A percentile compares a stretch with the other conserved stretches of the same genome.
These are phyloP conservation scores for Dysmachus trigonus DNA, from an alignment of 2,888 invertebrate species.

Conservation along the genomic window DNA sequence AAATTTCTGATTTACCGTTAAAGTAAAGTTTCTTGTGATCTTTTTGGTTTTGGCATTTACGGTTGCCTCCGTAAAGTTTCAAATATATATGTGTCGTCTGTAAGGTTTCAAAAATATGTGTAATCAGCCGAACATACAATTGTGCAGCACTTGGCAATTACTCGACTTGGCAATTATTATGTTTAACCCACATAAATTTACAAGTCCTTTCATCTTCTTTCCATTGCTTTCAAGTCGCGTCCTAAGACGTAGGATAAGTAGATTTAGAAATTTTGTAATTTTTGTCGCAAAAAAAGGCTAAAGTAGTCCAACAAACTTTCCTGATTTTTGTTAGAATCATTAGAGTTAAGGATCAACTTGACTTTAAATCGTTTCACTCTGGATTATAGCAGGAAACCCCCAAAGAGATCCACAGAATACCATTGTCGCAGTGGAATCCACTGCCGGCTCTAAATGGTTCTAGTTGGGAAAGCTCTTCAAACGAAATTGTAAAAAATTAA, in stretches of 20 bases:
- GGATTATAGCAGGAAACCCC: conserved; percentile 31
- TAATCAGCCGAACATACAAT: not conserved
- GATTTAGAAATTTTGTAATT: conserved; percentile 34
- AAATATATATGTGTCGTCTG: not conserved
- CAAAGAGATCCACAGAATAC: conserved; percentile 28
- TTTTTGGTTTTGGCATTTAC: too few relatives aligned
- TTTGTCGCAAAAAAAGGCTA: conserved; percentile 8
- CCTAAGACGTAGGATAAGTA: not conserved
- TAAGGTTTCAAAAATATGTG: too few relatives aligned
- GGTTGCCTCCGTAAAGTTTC: not conserved
- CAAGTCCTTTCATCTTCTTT: not conserved
- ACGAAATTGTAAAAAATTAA: conserved; percentile 43
- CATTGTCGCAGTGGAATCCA: conserved; percentile 1
- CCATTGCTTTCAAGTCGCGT: not conserved
- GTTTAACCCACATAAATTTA: not conserved
- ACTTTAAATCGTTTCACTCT: conserved; percentile 55
- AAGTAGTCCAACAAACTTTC: conserved; percentile 21
- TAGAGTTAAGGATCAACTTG: conserved; percentile 62
- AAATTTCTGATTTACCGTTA: too few relatives aligned
- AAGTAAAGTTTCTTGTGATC: too few relatives aligned
- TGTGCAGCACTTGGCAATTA: not conserved
- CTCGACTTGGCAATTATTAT: not conserved
- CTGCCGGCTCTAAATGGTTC: not conserved
- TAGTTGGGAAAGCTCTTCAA: conserved; percentile 29
- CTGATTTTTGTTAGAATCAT: conserved; percentile 54